These are phyloP conservation scores for Herminia tarsipennalis DNA, from an alignment of 2,888 invertebrate species.

Conservation along the genomic window DNA sequence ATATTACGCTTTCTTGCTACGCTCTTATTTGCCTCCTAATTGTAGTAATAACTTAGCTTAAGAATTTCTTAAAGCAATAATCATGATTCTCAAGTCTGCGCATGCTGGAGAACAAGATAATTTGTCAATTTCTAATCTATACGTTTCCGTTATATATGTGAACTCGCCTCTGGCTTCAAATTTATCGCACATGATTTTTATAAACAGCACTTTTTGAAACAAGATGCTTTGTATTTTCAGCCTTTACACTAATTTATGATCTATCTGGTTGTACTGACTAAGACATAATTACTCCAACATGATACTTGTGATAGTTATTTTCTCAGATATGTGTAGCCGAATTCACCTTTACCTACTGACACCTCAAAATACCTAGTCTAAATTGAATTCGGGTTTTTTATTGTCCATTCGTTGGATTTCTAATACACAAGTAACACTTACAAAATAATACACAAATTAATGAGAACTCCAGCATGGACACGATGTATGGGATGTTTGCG, in stretches of 20 bases:
- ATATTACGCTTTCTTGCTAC: constrained; percentile 66
- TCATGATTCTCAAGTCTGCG: constrained; percentile 65
- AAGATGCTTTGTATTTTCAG: constrained; percentile 74
- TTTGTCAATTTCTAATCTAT: constrained; percentile 13
- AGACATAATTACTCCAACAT: constrained; percentile 49
- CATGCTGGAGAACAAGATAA: constrained; percentile 66
- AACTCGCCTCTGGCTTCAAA: constrained; percentile 75
- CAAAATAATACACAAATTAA: constrained; percentile 48
- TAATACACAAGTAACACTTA: constrained; percentile 58
- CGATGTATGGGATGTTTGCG: constrained; percentile 76
- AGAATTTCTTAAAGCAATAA: constrained; percentile 39
- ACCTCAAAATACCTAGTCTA: constrained; percentile 52
- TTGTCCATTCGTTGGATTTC: constrained; percentile 70
- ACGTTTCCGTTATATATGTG: constrained; percentile 24
- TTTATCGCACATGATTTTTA: constrained; percentile 67
- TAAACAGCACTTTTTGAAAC: constrained; percentile 63
- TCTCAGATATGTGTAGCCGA: constrained; percentile 71
- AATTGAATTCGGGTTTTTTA: constrained; percentile 23
- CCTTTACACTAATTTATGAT: constrained; percentile 55
- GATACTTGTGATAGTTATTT: constrained; percentile 61
- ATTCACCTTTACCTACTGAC: constrained; percentile 68
- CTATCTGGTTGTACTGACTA: constrained; percentile 54
- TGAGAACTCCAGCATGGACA: constrained; percentile 81
- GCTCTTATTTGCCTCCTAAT: constrained; percentile 65
- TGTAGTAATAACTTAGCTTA: constrained; percentile 54